These are phyloP conservation scores for Meiosimyza platycephala DNA, from an alignment of 2,888 invertebrate genomes.

Conservation along the genomic window DNA sequence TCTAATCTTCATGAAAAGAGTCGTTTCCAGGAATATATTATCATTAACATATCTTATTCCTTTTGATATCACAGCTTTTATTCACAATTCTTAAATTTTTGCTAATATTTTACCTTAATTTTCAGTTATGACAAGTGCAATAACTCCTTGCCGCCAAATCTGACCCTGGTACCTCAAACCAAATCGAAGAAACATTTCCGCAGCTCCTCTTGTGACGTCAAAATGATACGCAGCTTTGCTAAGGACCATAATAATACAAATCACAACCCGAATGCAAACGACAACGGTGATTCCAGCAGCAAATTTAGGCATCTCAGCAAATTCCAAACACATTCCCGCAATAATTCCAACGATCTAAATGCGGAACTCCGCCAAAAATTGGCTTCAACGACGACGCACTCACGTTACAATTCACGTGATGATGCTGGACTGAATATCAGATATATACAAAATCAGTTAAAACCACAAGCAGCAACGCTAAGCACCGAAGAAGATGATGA, in stretches of 20 bases:
- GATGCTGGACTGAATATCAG: conserved; percentile 63
- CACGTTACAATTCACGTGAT: conserved; percentile 62
- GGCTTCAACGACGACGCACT: conserved; percentile 49
- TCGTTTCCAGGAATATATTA: too few relatives aligned
- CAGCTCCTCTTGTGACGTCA: conserved; percentile 67
- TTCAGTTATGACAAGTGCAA: conserved; percentile 65
- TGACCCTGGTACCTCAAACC: conserved; percentile 57
- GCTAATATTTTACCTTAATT: neutral
- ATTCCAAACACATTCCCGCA: conserved; percentile 66
- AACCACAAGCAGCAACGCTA: conserved; percentile 56
- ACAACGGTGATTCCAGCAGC: conserved; percentile 50
- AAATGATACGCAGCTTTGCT: conserved; percentile 66
- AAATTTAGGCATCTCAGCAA: conserved; percentile 64
- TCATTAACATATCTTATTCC: too few relatives aligned
- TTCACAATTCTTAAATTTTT: neutral
- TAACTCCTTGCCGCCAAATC: conserved; percentile 50
- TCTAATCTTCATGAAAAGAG: too few relatives aligned
- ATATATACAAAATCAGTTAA: conserved; percentile 65
- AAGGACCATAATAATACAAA: conserved; percentile 57
- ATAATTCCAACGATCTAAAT: conserved; percentile 67
- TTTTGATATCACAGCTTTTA: too few relatives aligned
- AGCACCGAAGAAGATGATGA: conserved; percentile 58
- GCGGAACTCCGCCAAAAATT: conserved; percentile 57
- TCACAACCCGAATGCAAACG: conserved; percentile 42
- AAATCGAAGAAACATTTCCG: conserved; percentile 67